These are phyloP conservation scores for Diplolepis rosae DNA, from an alignment of 2,888 invertebrate genomes.

Conservation along the genomic window DNA sequence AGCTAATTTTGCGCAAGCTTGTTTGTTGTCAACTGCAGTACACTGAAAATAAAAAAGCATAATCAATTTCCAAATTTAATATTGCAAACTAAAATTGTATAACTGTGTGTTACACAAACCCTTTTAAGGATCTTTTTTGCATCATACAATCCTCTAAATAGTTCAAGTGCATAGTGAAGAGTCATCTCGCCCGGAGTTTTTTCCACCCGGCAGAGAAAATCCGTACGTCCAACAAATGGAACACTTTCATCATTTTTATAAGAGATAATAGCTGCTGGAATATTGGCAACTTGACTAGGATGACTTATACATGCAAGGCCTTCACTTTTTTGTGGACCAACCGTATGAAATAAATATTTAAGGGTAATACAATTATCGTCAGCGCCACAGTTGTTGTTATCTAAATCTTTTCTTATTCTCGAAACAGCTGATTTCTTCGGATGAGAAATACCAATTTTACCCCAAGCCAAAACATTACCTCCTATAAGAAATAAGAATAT, in stretches of 20 bases:
- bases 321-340: slow-evolving; percentile 78
- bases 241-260: slow-evolving; percentile 69
- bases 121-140: slow-evolving; percentile 66
- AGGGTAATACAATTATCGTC: slow-evolving; percentile 58
- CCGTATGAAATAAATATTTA: slow-evolving; percentile 61
- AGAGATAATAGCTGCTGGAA: slow-evolving; percentile 71
- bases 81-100: neutral
- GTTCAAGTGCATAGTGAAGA: slow-evolving; percentile 73
- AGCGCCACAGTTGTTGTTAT: slow-evolving; percentile 77
- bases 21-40: slow-evolving; percentile 71
- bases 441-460: slow-evolving; percentile 77
- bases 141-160: slow-evolving; percentile 71
- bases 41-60: slow-evolving; percentile 62
- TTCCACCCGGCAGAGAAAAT: slow-evolving; percentile 67
- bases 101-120: slow-evolving; percentile 55
- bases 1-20: slow-evolving; percentile 74
- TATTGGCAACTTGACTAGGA: slow-evolving; percentile 72
- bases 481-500: slow-evolving; percentile 47
- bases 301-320: slow-evolving; percentile 68
- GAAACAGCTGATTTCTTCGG: slow-evolving; percentile 68
- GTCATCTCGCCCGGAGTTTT: slow-evolving; percentile 66
- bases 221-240: slow-evolving; percentile 62
- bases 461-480: slow-evolving; percentile 85
- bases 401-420: slow-evolving; percentile 77
- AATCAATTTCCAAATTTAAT: neutral